phyloP scores from a whole-genome alignment of 2,113 vertebrate species.

The Takifugu flavidus region DNA sequence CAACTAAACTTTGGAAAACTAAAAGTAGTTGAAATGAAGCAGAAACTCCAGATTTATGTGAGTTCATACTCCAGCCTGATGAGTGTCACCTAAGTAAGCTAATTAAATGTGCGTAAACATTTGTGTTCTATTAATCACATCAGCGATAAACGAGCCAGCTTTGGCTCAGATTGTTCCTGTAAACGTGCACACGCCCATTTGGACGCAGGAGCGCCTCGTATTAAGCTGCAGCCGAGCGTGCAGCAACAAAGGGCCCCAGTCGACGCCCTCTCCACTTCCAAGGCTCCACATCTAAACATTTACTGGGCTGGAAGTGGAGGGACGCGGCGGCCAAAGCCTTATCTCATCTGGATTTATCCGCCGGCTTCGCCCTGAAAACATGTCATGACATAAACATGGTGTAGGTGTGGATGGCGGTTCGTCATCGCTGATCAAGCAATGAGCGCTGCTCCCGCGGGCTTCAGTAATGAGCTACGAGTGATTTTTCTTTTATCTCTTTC shows the following conservation, averaged over 20 bases:
- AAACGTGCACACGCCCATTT: constrained; percentile 27
- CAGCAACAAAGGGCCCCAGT: constrained; percentile 17
- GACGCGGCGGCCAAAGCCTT: constrained; percentile 3
- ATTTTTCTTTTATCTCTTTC: constrained; percentile 10
- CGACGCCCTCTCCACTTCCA: constrained; percentile 25
- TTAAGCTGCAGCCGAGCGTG: constrained; percentile 9
- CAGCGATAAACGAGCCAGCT: background rate
- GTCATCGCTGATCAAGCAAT: constrained; percentile 9
- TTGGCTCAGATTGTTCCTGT: background rate
- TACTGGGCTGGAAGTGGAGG: background rate
- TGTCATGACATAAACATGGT: constrained; percentile 25
- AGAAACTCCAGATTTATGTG: too few species aligned
- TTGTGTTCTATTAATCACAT: too few species aligned
- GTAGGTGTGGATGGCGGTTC: constrained; percentile 33
- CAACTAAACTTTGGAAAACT: too few species aligned
- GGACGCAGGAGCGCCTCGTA: constrained; percentile 1
- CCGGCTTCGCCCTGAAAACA: constrained; percentile 1
- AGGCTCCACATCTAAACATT: constrained; percentile 4
- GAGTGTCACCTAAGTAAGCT: too few species aligned
- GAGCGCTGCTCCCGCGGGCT: constrained; percentile 5
- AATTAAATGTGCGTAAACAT: too few species aligned
- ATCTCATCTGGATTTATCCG: constrained; percentile 19
- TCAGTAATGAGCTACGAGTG: background rate
- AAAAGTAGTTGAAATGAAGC: too few species aligned
- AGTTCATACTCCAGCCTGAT: too few species aligned